These are phyloP conservation scores for Brachypalpus laphriformis DNA, from an alignment of 2,888 invertebrate genomes.

Conservation along the genomic window DNA sequence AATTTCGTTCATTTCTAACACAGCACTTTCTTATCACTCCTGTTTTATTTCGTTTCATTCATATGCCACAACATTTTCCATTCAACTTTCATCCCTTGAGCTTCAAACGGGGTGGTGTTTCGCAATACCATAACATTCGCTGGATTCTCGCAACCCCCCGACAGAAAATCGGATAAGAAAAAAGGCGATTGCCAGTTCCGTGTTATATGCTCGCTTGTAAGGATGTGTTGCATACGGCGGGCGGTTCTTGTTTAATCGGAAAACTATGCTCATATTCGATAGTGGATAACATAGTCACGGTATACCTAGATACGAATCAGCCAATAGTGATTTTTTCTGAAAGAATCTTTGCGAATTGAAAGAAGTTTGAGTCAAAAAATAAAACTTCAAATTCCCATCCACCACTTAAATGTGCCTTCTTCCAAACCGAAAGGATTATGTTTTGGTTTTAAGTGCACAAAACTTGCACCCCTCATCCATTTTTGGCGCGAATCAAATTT, in stretches of 20 bases:
- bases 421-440: neutral
- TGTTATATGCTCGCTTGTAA: constrained; percentile 72
- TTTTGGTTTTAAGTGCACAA: constrained; percentile 8
- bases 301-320: constrained; percentile 22
- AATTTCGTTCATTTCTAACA: neutral
- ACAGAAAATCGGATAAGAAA: constrained; percentile 68
- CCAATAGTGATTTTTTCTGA: neutral
- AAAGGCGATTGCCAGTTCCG: constrained; percentile 70
- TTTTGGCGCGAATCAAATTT: constrained; percentile 59
- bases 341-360: too few relatives aligned
- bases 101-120: constrained; percentile 51
- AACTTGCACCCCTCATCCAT: neutral
- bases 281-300: constrained; percentile 51
- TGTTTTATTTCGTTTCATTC: constrained; percentile 37
- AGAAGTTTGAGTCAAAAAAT: too few relatives aligned
- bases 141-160: constrained; percentile 42
- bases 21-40: constrained; percentile 54
- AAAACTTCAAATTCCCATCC: neutral
- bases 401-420: constrained; percentile 16
- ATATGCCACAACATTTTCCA: neutral
- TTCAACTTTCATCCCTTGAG: constrained; percentile 46
- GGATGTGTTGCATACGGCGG: constrained; percentile 70
- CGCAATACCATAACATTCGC: constrained; percentile 47
- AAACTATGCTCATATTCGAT: constrained; percentile 63
- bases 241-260: constrained; percentile 61